These are phyloP conservation scores for Drosophila watanabei DNA, from an alignment of 1,140 invertebrate species.

Conservation along the genomic window DNA sequence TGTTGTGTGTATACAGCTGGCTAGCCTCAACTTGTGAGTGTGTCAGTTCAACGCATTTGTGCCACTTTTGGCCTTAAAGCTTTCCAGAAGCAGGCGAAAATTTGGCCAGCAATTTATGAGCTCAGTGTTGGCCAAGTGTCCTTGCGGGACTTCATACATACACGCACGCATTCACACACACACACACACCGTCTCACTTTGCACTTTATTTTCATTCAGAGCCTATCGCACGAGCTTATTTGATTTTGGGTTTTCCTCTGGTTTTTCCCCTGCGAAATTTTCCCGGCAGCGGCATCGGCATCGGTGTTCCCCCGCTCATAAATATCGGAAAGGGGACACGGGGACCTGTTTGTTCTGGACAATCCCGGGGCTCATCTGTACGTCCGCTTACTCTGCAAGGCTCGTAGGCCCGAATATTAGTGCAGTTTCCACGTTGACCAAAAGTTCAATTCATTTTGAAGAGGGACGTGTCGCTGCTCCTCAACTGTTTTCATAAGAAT, in stretches of 20 bases:
- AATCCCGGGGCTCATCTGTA: conserved; percentile 35
- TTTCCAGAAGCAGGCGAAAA: conserved; percentile 42
- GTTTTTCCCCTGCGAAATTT: conserved; percentile 14
- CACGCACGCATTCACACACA: conserved; percentile 37
- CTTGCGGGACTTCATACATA: conserved; percentile 62
- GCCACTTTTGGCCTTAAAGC: conserved; percentile 48
- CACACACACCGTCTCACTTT: conserved; percentile 36
- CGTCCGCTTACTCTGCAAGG: background rate
- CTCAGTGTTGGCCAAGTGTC: conserved; percentile 55
- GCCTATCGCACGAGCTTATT: conserved; percentile 43
- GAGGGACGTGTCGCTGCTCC: conserved; percentile 36
- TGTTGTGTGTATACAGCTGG: conserved; percentile 17
- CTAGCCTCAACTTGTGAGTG: conserved; percentile 8
- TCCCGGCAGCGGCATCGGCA: background rate
- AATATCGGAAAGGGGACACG: conserved; percentile 40
- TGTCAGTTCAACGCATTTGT: conserved; percentile 1
- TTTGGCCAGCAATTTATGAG: conserved; percentile 62
- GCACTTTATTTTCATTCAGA: conserved; percentile 72
- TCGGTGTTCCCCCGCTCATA: conserved; percentile 21
- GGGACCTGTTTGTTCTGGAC: conserved; percentile 36
- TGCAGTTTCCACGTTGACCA: conserved; percentile 60
- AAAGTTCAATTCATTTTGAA: conserved; percentile 72
- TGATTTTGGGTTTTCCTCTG: conserved; percentile 27
- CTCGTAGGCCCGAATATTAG: conserved; percentile 42
- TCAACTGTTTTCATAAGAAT: conserved; percentile 67